Evolutionary conservation across 2,113 vertebrate species (phyloP).

Genomic region (Anas platyrhynchos): DNA sequence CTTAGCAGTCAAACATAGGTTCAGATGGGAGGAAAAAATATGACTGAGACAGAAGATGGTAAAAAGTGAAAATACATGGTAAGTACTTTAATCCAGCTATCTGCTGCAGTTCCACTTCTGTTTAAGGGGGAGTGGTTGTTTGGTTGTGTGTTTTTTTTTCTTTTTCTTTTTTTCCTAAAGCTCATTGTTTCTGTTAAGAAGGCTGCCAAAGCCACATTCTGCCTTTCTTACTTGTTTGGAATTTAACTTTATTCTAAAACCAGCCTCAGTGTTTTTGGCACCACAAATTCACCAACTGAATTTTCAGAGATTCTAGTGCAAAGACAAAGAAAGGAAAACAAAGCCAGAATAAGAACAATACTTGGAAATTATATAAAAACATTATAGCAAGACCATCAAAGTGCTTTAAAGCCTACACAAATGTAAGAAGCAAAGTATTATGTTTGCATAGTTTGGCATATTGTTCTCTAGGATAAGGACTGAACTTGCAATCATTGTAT

Average conservation of each 20-base stretch:
- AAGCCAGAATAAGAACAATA: not conserved
- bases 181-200: not conserved
- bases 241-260: not conserved
- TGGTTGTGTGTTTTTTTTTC: not conserved
- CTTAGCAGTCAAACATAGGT: not conserved
- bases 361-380: not conserved
- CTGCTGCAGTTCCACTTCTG: not conserved
- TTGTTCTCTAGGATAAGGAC: not conserved
- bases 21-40: not conserved
- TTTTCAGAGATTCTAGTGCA: not conserved
- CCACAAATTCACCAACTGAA: not conserved
- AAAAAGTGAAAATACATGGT: not conserved
- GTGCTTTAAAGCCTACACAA: not conserved
- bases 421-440: not conserved
- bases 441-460: not conserved
- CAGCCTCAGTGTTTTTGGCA: not conserved
- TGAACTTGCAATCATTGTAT: not conserved
- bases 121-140: not conserved
- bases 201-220: not conserved
- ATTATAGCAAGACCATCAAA: not conserved
- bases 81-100: not conserved
- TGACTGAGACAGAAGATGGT: not conserved
- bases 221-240: not conserved
- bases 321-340: conserved; percentile 21
- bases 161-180: not conserved